Conservation (phyloP, 1,140 invertebrate genomes). For the Drosophila sechellia region DNA sequence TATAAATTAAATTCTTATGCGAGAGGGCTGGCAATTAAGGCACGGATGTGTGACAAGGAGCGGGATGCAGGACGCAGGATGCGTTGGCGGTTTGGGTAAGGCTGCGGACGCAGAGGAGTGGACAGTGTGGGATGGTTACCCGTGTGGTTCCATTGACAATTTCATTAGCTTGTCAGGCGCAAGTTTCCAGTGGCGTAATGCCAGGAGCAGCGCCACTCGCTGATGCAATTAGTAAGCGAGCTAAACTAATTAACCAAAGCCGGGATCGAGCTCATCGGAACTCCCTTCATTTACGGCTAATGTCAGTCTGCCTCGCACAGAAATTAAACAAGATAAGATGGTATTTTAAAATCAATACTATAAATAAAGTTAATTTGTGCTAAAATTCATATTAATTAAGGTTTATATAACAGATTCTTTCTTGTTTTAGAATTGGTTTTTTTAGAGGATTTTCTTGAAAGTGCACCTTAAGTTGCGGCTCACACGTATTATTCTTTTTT, state of each 20-base stretch:
- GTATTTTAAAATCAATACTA: background rate
- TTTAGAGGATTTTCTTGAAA: too few species aligned
- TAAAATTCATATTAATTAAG: background rate
- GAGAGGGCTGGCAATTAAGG: conserved; percentile 64
- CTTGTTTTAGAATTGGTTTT: background rate
- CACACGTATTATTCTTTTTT: conserved; percentile 1
- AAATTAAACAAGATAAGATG: background rate
- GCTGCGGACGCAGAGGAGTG: background rate
- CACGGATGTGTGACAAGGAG: conserved; percentile 27
- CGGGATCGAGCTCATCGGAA: conserved; percentile 20
- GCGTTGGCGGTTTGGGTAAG: background rate
- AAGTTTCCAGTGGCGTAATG: conserved; percentile 27
- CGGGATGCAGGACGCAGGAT: conserved; percentile 2
- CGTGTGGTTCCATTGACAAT: conserved; percentile 70
- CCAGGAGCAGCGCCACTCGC: conserved; percentile 21
- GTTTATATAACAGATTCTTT: background rate
- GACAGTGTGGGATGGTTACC: background rate
- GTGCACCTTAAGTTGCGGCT: conserved; percentile 6
- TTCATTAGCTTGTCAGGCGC: conserved; percentile 64
- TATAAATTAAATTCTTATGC: conserved; percentile 79
- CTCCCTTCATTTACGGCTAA: conserved; percentile 1
- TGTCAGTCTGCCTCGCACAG: background rate
- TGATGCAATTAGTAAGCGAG: conserved; percentile 65
- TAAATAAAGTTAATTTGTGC: background rate
- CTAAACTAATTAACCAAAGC: conserved; percentile 73